Conservation (phyloP, 1,140 invertebrate genomes). For the Ceratitis capitata region DNA sequence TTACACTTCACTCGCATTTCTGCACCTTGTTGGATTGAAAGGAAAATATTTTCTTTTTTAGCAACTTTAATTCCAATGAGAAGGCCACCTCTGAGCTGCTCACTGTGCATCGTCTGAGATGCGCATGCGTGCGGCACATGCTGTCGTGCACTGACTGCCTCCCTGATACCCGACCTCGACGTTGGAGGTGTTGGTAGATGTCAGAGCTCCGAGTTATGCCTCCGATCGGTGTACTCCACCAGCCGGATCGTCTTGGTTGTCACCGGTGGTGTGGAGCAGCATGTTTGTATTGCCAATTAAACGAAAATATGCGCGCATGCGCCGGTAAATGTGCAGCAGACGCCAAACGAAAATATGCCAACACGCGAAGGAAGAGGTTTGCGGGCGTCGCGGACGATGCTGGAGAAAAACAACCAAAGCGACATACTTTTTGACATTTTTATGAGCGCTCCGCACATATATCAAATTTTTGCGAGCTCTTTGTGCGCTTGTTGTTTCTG, state of each 20-base stretch:
- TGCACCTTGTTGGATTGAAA: conserved; percentile 26
- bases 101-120: neutral
- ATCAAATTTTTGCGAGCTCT: conserved; percentile 52
- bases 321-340: neutral
- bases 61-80: neutral
- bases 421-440: conserved; percentile 60
- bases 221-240: neutral
- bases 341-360: neutral
- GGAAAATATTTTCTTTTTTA: neutral
- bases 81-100: conserved; percentile 4
- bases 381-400: neutral
- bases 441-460: conserved; percentile 64
- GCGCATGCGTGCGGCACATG: neutral
- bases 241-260: neutral
- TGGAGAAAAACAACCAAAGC: neutral
- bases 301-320: conserved; percentile 17
- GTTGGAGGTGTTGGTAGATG: neutral
- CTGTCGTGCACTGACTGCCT: neutral
- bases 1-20: conserved; percentile 6
- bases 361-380: neutral
- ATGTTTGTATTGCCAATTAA: conserved; percentile 24
- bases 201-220: neutral
- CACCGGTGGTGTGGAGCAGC: neutral
- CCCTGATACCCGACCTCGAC: neutral
- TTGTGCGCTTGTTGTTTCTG: neutral